Percentiles rank a stretch among this genome's conserved stretches.
Conservation (phyloP, 30 jellyfish, hydroid and myxozoan genomes). For the Hydractinia echinata region DNA sequence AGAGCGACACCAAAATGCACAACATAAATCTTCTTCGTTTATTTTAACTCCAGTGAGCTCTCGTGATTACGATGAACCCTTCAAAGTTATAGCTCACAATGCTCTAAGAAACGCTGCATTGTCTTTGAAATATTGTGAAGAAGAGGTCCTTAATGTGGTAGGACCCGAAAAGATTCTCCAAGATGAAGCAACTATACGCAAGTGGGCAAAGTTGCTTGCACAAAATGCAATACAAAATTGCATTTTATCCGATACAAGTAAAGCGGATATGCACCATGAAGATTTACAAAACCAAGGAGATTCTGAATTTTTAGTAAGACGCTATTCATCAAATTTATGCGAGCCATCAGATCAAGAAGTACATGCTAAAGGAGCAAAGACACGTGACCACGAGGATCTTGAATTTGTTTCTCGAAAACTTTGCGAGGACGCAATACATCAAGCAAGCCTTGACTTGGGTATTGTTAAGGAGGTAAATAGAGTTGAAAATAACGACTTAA, state of each 20-base stretch:
- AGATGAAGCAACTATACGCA: background rate
- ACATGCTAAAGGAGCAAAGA: too few species aligned
- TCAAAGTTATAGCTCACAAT: conserved; percentile 32
- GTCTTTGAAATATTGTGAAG: conserved; percentile 45
- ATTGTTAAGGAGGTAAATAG: background rate
- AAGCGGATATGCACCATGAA: too few species aligned
- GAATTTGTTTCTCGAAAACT: too few species aligned
- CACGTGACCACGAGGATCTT: too few species aligned
- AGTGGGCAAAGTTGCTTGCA: background rate
- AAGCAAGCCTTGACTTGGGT: background rate
- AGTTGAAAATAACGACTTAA: background rate
- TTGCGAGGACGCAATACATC: background rate
- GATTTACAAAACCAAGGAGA: too few species aligned
- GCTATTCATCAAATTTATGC: too few species aligned
- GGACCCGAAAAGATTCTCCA: conserved; percentile 17
- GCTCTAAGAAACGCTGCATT: conserved; percentile 49
- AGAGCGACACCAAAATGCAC: background rate
- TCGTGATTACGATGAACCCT: conserved; percentile 8
- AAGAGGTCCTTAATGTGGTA: background rate
- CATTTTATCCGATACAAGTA: too few species aligned
- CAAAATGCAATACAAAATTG: too few species aligned
- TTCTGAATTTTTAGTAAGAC: too few species aligned
- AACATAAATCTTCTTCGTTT: background rate
- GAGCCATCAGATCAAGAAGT: too few species aligned
- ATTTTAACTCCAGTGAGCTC: background rate